These are phyloP conservation scores for Ophion ventricosus DNA, from an alignment of 2,888 invertebrate species.

Conservation along the genomic window DNA sequence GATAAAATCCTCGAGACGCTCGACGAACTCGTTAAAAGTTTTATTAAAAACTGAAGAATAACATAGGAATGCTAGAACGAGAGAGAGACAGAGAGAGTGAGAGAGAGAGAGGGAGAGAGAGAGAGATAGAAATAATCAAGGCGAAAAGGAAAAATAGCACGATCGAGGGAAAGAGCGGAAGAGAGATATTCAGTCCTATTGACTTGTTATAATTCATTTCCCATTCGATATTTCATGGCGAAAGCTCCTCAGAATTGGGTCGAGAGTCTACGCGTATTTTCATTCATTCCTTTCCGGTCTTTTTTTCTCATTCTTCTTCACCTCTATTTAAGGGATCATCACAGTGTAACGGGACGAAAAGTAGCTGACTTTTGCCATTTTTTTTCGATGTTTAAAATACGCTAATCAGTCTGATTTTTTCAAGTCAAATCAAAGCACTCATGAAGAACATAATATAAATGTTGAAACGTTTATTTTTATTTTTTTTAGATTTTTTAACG, in stretches of 20 bases:
- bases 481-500: too few species aligned
- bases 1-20: conserved; percentile 54
- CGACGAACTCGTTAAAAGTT: conserved; percentile 65
- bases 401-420: too few species aligned
- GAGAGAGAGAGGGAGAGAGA: background rate
- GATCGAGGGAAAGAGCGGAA: background rate
- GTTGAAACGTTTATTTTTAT: too few species aligned
- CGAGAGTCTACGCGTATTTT: background rate
- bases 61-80: conserved; percentile 31
- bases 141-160: background rate
- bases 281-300: background rate
- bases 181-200: conserved; percentile 39
- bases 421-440: too few species aligned
- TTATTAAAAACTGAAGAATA: conserved; percentile 62
- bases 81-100: conserved; percentile 17
- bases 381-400: too few species aligned
- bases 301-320: background rate
- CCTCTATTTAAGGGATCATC: background rate
- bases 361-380: too few species aligned
- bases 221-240: conserved; percentile 34
- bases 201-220: conserved; percentile 51
- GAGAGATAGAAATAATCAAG: background rate
- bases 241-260: conserved; percentile 17
- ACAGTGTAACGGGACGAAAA: too few species aligned
- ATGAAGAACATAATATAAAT: too few species aligned